Base-by-base conservation (phyloP, 2,888 invertebrate genomes). In the Andrena fulva region DNA sequence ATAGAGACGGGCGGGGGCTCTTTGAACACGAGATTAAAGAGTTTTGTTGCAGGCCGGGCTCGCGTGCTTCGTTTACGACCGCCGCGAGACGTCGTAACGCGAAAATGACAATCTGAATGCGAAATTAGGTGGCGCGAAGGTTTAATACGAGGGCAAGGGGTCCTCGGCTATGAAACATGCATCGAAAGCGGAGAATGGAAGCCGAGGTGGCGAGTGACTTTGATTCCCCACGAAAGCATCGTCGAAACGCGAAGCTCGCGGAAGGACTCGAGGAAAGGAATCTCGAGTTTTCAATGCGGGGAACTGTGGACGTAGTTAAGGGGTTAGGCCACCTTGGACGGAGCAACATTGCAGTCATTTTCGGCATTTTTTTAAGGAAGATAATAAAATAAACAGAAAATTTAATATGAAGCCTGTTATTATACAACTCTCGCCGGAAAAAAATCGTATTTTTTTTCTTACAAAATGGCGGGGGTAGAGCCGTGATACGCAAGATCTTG, bases 81-180 rank as follows among this genome's bases (percentile, higher is more conserved):
- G 27, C 12, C 50, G 50, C 54, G 72, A 76, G 69, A 63, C 72
- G 59, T 62, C 69, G 64, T 72, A 35, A 76, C 72, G 81, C 59
- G 68, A 72, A 71, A 82, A 82, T 75, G 75, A 75, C 75, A 71
- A 75, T 80, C 70, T 64, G 75, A 80, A 75, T 82, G 80, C 69
- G 82, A 71, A 75, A 80, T 82, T 80, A 80, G 80, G 54, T 62
- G 24, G 66, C 6, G 60, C 67, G 54, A 20, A 16, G 73, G 35
- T 73, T 60, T 54, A 54, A 66, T 52, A 63, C 48, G 52, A 60
- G 29, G 62, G 33, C 60, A 33, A 29, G 50, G 29, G 20, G 35
- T 12, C n/a, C 52, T 42, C 16, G 27, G 35, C 42, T 52, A 67
- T 66, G 70, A 66, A 66, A 70, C 27, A 62, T 70, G 78, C 78